Evolutionary conservation across 2,888 invertebrate species (phyloP).

Genomic region (Nemurella pictetii): DNA sequence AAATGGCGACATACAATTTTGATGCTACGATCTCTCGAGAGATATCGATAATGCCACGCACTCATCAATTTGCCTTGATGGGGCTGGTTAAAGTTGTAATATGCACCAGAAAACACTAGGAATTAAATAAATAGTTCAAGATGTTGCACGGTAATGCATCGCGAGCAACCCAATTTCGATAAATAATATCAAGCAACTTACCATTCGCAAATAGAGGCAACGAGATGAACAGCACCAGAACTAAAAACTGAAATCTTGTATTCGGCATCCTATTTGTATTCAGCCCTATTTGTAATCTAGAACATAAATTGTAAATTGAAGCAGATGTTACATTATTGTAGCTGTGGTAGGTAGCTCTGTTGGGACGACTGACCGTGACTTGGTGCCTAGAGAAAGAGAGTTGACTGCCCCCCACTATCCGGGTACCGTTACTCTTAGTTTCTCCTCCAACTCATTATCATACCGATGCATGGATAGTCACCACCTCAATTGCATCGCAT

Average conservation of each 20-base stretch:
- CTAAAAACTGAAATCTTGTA: background rate
- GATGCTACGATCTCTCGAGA: too few species aligned
- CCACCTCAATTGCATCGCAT: background rate
- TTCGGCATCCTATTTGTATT: background rate
- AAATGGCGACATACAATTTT: too few species aligned
- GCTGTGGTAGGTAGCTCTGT: background rate
- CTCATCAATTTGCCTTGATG: too few species aligned
- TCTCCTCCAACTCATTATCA: background rate
- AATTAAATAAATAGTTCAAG: too few species aligned
- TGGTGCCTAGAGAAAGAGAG: background rate
- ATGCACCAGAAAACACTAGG: too few species aligned
- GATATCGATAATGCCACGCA: too few species aligned
- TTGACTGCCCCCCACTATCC: background rate
- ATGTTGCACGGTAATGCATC: too few species aligned
- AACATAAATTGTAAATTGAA: background rate
- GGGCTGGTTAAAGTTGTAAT: too few species aligned
- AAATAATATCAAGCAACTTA: too few species aligned
- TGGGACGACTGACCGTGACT: background rate
- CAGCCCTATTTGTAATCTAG: background rate
- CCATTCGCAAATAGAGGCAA: constrained; percentile 8
- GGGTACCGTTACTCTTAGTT: background rate
- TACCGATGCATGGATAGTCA: background rate
- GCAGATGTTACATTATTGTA: background rate
- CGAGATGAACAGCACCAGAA: background rate
- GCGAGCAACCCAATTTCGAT: too few species aligned